Evolutionary conservation across 1,140 invertebrate species (phyloP).

Genomic region (Cryptotermes secundus): DNA sequence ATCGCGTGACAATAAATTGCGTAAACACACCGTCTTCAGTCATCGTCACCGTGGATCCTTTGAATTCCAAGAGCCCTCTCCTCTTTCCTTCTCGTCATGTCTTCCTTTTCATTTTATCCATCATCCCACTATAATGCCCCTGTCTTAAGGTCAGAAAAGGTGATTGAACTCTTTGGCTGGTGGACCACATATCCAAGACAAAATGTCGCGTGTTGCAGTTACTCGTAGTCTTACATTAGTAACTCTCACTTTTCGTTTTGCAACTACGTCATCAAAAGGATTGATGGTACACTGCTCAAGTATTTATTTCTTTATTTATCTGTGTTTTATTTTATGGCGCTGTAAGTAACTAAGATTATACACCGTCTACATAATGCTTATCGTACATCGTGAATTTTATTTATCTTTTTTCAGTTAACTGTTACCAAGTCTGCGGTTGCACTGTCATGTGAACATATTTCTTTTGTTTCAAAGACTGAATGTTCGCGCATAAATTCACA

Average conservation of each 20-base stretch:
- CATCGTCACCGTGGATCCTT: too few relatives aligned
- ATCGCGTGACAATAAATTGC: too few relatives aligned
- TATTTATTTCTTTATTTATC: too few relatives aligned
- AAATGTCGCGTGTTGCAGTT: not conserved
- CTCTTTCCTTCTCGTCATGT: too few relatives aligned
- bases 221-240: too few relatives aligned
- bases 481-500: not conserved
- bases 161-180: not conserved
- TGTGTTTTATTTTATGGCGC: too few relatives aligned
- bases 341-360: too few relatives aligned
- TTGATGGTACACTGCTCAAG: not conserved
- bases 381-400: not conserved
- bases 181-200: not conserved
- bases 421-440: not conserved
- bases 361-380: too few relatives aligned
- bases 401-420: not conserved
- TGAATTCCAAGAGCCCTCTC: too few relatives aligned
- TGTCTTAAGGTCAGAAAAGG: not conserved
- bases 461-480: not conserved
- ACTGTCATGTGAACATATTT: not conserved
- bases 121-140: not conserved
- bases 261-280: not conserved
- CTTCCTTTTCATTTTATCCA: not conserved
- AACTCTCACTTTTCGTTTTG: not conserved
- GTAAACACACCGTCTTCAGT: too few relatives aligned